A percentile compares a stretch with the other conserved stretches of the same genome.
Evolutionary conservation across 2,888 invertebrate species (phyloP).

Genomic region (Ophioninae sp.): DNA sequence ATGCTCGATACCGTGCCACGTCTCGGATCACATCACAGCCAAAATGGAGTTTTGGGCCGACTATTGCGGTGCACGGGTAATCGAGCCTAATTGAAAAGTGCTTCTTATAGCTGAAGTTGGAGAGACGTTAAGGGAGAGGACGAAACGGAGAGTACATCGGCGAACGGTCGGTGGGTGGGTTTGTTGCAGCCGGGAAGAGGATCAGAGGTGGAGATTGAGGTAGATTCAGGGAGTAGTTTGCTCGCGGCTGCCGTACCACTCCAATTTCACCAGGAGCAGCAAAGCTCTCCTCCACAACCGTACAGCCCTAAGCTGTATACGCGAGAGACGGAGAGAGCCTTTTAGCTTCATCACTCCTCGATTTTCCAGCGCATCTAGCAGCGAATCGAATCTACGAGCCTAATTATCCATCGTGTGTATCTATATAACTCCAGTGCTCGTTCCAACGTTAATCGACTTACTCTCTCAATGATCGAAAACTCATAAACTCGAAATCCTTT

Average conservation of each 20-base stretch:
- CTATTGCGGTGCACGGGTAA: slow-evolving; percentile 44
- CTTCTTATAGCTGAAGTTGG: slow-evolving; percentile 9
- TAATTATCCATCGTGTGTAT: slow-evolving; percentile 49
- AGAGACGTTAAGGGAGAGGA: background rate
- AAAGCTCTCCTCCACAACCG: slow-evolving; percentile 33
- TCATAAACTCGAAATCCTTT: background rate
- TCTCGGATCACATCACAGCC: slow-evolving; percentile 18
- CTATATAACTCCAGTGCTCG: slow-evolving; percentile 2
- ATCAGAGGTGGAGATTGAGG: slow-evolving; percentile 29
- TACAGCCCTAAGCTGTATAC: slow-evolving; percentile 26
- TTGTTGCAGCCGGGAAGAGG: slow-evolving; percentile 29
- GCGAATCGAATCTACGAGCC: slow-evolving; percentile 39
- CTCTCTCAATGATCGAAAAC: background rate
- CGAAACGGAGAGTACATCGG: slow-evolving; percentile 27
- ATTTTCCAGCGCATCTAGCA: slow-evolving; percentile 41
- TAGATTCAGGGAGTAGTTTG: slow-evolving; percentile 44
- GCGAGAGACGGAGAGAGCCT: background rate
- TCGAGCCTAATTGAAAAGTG: slow-evolving; percentile 62
- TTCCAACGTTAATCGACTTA: background rate
- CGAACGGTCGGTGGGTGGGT: slow-evolving; percentile 10
- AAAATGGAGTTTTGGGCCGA: slow-evolving; percentile 46
- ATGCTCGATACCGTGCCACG: slow-evolving; percentile 16
- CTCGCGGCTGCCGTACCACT: slow-evolving; percentile 35
- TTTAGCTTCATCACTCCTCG: slow-evolving; percentile 53
- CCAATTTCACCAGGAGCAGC: slow-evolving; percentile 31